Percentiles rank a stretch among this genome's conserved stretches.
These are phyloP conservation scores for Torymus auratus DNA, from an alignment of 2,888 invertebrate genomes.

Conservation along the genomic window DNA sequence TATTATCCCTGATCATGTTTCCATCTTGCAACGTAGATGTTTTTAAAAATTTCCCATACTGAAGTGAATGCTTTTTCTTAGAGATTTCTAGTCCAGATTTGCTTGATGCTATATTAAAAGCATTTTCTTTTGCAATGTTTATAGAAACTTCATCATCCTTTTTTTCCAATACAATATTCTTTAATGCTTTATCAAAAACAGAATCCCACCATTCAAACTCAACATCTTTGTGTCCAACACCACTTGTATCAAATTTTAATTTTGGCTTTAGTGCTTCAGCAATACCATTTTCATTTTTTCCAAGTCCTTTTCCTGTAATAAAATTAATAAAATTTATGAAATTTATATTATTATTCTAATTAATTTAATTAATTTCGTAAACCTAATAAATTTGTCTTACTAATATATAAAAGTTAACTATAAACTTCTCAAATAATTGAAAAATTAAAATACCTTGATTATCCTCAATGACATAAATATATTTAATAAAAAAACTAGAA, in stretches of 20 bases:
- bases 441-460: too few species aligned
- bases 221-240: constrained; percentile 87
- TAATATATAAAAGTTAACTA: too few species aligned
- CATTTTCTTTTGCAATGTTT: constrained; percentile 61
- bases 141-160: constrained; percentile 63
- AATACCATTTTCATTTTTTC: constrained; percentile 88
- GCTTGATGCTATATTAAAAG: constrained; percentile 71
- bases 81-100: constrained; percentile 70
- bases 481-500: too few species aligned
- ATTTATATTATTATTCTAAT: neutral
- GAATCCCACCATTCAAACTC: constrained; percentile 89
- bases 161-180: constrained; percentile 66
- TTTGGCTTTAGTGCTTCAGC: constrained; percentile 86
- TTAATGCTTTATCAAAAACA: constrained; percentile 85
- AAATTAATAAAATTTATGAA: constrained; percentile 1
- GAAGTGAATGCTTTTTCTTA: constrained; percentile 68
- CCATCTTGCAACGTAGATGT: constrained; percentile 76
- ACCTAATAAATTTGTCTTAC: too few species aligned
- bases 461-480: too few species aligned
- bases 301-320: constrained; percentile 87
- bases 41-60: constrained; percentile 77
- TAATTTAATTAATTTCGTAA: neutral
- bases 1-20: constrained; percentile 67
- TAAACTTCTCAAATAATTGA: too few species aligned
- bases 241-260: constrained; percentile 87